Evolutionary conservation across 2,797 vertebrate species (phyloP), one percentile per base, ranked within the genome.

Genomic region (Arremon aurantiirostris): DNA sequence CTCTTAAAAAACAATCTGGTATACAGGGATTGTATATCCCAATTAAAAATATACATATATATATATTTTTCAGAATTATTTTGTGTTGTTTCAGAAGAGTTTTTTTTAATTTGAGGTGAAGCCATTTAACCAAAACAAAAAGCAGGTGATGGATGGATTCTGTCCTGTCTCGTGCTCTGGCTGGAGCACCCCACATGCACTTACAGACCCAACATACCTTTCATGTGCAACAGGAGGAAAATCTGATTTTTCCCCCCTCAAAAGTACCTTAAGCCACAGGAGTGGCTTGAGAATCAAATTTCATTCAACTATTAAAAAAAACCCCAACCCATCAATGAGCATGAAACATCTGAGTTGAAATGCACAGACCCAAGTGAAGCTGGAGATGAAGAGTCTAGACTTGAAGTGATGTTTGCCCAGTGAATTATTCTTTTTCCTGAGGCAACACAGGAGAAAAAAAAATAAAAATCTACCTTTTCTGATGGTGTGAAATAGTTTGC

Each of bases 401-500:
- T 96, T 90, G 88, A 86, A 92, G 69, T 76, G 86, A 20, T 77
- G 55, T 94, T 93, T 93, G 95, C 93, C 90, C 92, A 96, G 93
- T 59, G 86, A 93, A 93, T 91, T 89, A 73, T 82, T 95, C 85
- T 86, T 93, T 92, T 95, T 96, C 81, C 95, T 92, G 96, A 97
- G 96, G 95, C 96, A 95, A 94, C 76, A 16, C 2, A 91, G 26
- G 44, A 9, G 35, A 90, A 93, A 66, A 90, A 91, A 76, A 82
- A 46, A 23, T n/a, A 46, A 55, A 81, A 82, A 71, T 65, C 94
- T 96, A 96, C 94, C 97, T 97, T 95, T 88, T 95, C 94, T 95
- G 94, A 94, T 96, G 92, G 95, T 95, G 96, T 90, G 97, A 98
- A 98, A 99, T 99, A 99, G 99, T 99, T 99, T 99, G 99, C 99